Evolutionary conservation across 2,797 vertebrate genomes (phyloP).

Genomic region (Thalassophryne amazonica): DNA sequence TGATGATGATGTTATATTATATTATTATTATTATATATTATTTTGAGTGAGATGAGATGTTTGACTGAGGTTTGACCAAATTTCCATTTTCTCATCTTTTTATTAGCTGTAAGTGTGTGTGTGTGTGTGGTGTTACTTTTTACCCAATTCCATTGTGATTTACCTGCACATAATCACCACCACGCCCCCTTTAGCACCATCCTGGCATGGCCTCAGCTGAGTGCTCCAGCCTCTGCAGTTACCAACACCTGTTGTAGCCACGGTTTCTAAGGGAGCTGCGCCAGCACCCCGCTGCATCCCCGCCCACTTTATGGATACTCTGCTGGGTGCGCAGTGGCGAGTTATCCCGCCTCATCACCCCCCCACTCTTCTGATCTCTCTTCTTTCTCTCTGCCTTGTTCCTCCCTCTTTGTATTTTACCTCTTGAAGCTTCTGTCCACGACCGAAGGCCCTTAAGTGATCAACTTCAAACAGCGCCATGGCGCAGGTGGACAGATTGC

Average conservation of each 20-base stretch:
- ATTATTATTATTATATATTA: too few relatives aligned
- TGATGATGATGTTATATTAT: too few relatives aligned
- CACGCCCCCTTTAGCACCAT: slow-evolving; percentile 37
- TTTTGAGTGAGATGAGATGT: too few relatives aligned
- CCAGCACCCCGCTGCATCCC: slow-evolving; percentile 24
- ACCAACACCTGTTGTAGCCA: slow-evolving; percentile 57
- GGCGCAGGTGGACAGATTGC: slow-evolving; percentile 64
- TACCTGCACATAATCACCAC: slow-evolving; percentile 17
- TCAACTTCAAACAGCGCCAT: slow-evolving; percentile 57
- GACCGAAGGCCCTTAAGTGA: slow-evolving; percentile 38
- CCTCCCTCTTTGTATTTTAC: slow-evolving; percentile 13
- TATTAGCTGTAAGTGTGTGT: slow-evolving; percentile 3
- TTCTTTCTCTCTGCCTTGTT: slow-evolving; percentile 3
- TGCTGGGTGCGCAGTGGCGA: slow-evolving; percentile 18
- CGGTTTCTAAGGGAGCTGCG: slow-evolving; percentile 36
- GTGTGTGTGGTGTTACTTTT: slow-evolving; percentile 5
- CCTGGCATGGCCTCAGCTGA: neutral
- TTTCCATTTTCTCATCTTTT: too few relatives aligned
- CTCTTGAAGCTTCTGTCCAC: slow-evolving; percentile 43
- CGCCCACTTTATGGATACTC: slow-evolving; percentile 26
- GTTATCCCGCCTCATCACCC: slow-evolving; percentile 10
- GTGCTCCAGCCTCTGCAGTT: slow-evolving; percentile 48
- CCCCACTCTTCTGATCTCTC: neutral
- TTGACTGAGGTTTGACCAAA: too few relatives aligned
- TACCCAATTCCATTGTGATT: slow-evolving; percentile 39